Evolutionary conservation across 2,797 vertebrate genomes (phyloP), one percentile per base, ranked within the genome.

Genomic region (Dendrocincla tyrannina): DNA sequence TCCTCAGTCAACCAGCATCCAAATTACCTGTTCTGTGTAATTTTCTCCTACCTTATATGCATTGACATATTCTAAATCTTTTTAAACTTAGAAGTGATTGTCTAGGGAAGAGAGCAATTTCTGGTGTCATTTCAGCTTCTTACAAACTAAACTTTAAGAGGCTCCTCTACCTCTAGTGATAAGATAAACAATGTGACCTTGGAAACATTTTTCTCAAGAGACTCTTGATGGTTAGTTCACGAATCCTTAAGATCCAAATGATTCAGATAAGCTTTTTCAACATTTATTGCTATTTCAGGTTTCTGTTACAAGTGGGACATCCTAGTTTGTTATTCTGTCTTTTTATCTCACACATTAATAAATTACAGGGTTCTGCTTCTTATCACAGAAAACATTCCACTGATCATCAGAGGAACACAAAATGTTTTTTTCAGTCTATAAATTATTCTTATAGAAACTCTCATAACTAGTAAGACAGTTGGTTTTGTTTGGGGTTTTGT

Each of bases 391-490:
- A 96, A 95, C 91, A 97, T 96, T 96, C 86, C 59, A 95, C 79
- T 96, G 94, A 97, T 96, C 92, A 96, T 96, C 95, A 92, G 58
- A 79, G 93, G 92, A 97, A 94, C 94, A 96, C 88, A 97, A 95
- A 94, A 95, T 96, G 91, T 94, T 97, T 97, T 97, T 96, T 96
- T 96, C 86, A 89, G 58, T 94, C 75, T 93, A 96, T 97, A 96
- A 96, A 96, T 97, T 97, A 97, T 97, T 97, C 93, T 96, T 93
- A 95, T 97, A 97, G 95, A 95, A 96, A 94, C 90, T 96, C 92
- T 96, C 85, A 91, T 92, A 96, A 97, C 84, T 86, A 44, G 25
- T 64, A 56, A 89, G 85, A 69, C 37, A 89, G 84, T 72, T 85
- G 69, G 79, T 59, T 84, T 91, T 94, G 88, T 75, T 96, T 91